These are phyloP conservation scores for Holothuria scabra DNA, from an alignment of 53 echinoderm and acorn worm species.

Conservation along the genomic window DNA sequence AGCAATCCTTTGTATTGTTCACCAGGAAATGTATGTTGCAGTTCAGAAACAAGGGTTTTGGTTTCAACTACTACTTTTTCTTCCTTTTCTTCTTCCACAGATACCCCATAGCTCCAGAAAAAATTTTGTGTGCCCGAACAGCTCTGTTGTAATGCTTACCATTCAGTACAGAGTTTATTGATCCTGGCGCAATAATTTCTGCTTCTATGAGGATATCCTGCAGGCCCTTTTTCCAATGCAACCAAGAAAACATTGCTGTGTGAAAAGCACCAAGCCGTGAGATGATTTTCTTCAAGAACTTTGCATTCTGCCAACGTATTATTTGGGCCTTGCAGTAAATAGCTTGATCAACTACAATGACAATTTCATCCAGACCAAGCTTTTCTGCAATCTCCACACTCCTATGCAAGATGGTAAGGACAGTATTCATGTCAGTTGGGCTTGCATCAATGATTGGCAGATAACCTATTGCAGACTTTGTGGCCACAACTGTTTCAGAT, in stretches of 20 bases:
- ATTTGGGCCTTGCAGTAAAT: not conserved
- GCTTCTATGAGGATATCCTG: conserved; percentile 70
- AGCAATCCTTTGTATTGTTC: not conserved
- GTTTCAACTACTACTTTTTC: not conserved
- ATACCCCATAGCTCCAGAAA: conserved; percentile 61
- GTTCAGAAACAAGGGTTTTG: not conserved
- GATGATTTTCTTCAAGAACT: not conserved
- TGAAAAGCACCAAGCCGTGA: conserved; percentile 49
- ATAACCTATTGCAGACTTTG: conserved; percentile 10
- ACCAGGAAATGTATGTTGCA: conserved; percentile 39
- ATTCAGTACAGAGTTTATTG: conserved; percentile 64
- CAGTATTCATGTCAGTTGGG: not conserved
- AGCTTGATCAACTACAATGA: not conserved
- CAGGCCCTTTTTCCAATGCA: conserved; percentile 74
- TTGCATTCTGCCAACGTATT: not conserved
- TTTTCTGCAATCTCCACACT: not conserved
- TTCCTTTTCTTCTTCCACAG: conserved; percentile 33
- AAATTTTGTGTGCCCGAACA: conserved; percentile 63
- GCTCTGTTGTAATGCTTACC: conserved; percentile 73
- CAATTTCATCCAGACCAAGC: not conserved
- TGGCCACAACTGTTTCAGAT: not conserved
- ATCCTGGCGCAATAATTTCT: conserved; percentile 69
- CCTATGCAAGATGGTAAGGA: not conserved
- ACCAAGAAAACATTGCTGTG: conserved; percentile 64
- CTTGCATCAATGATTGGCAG: conserved; percentile 25